Conservation (phyloP, 92 coral and sea anemone species). For the Diadumene lineata region DNA sequence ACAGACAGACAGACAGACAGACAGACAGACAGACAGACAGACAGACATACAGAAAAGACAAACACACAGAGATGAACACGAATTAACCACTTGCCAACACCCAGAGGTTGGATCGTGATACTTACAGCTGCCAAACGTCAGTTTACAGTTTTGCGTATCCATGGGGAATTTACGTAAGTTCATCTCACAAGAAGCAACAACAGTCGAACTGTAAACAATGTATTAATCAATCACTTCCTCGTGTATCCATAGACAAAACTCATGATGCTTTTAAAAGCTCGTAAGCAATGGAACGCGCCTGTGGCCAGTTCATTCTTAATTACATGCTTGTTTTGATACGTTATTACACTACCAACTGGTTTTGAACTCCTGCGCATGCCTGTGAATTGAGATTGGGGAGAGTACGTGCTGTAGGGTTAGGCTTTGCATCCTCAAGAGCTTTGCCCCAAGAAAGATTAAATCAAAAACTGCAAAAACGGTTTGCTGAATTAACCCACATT, state of each 20-base stretch:
- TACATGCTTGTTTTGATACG: too few relatives aligned
- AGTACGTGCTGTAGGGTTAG: too few relatives aligned
- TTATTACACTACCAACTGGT: too few relatives aligned
- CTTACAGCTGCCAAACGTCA: slow-evolving; percentile 80
- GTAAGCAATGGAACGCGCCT: too few relatives aligned
- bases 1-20: not conserved
- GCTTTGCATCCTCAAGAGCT: too few relatives aligned
- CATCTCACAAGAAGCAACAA: slow-evolving; percentile 68
- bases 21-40: not conserved
- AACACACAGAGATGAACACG: not conserved
- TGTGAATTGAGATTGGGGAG: too few relatives aligned
- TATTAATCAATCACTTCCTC: not conserved
- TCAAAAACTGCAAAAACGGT: too few relatives aligned
- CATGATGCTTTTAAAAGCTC: too few relatives aligned
- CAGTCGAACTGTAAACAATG: slow-evolving; percentile 25
- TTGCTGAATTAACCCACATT: too few relatives aligned
- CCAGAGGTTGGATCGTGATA: not conserved
- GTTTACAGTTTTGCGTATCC: slow-evolving; percentile 63
- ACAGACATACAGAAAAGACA: not conserved
- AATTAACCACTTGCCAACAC: not conserved
- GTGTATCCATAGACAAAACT: not conserved
- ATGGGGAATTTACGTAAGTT: slow-evolving; percentile 67
- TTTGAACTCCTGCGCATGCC: too few relatives aligned
- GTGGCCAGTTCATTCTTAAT: too few relatives aligned
- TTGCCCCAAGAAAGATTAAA: too few relatives aligned